Evolutionary conservation across 1,140 invertebrate species (phyloP), one percentile per base, ranked within the genome.

Genomic region (Fopius arisanus): DNA sequence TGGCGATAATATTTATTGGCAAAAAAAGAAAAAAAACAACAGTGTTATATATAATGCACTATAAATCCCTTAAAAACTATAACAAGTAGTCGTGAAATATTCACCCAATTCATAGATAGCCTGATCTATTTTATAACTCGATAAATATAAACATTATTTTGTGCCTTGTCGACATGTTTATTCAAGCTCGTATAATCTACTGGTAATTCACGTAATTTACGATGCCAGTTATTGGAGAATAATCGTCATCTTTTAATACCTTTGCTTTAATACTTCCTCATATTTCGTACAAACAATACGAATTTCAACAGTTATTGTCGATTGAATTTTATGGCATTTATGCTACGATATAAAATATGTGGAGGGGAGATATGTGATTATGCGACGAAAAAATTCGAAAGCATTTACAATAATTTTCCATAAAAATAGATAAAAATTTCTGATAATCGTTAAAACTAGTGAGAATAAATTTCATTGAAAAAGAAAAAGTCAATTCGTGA

Each of bases 1-100:
- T 83, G 85, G 82, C 84, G 12, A 86, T 80, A 85, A 87, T 82
- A 82, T 88, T 88, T 88, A 88, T 87, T 88, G 82, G 82, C 81
- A 85, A 83, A 59, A 59, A 59, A 59, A 83, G 26, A 12, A 59
- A 59, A 85, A 86, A 83, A 85, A 83, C 74, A 84, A 85, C 74
- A 78, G 74, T 82, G 74, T 82, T 79, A 75, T 83, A 78, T 79
- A 59, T 59, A 81, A 80, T 80, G 81, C 81, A 84, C 81, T 85
- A 84, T 84, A 73, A 70, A 82, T 81, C 79, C 75, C 78, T 85
- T 83, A 84, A 79, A 77, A 77, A 79, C 33, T 28, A 69, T 69
- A 69, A 51, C 81, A 79, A 82, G 79, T 37, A 78, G 80, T 79
- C 67, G 76, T 81, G 79, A 79, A 79, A 80, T 78, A 81, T 67